phyloP scores from a whole-genome alignment of 2,113 vertebrate genomes.

The Rhinogobius similis region DNA sequence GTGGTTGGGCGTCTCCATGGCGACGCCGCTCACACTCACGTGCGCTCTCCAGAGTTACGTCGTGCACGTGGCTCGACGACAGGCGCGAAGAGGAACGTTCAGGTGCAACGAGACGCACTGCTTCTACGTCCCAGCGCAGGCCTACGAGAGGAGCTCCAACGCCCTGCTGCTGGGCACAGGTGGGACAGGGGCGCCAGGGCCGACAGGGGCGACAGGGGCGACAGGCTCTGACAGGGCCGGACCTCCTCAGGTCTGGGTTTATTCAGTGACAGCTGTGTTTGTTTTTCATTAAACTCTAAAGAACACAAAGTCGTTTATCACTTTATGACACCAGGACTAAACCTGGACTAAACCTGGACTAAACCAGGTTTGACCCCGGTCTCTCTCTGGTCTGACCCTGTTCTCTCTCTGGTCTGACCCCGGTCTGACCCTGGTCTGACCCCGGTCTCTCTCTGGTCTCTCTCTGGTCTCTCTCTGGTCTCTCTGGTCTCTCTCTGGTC shows the following conservation, averaged over 20 bases:
- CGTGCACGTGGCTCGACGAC: conserved; percentile 71
- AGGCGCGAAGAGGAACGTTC: conserved; percentile 77
- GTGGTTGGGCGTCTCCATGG: conserved; percentile 57
- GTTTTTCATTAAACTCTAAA: background rate
- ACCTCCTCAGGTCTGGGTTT: background rate
- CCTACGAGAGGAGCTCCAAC: conserved; percentile 76
- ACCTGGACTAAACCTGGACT: too few species aligned
- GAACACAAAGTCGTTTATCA: too few species aligned
- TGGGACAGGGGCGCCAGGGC: conserved; percentile 54
- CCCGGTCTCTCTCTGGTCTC: too few species aligned
- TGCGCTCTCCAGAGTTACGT: conserved; percentile 71
- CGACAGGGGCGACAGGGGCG: too few species aligned
- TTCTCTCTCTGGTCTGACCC: conserved; percentile 42
- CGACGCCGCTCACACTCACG: conserved; percentile 58
- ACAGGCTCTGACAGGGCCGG: too few species aligned
- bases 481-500: too few species aligned
- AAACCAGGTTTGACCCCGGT: too few species aligned
- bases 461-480: too few species aligned
- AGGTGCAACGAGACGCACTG: conserved; percentile 80
- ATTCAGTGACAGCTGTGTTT: background rate
- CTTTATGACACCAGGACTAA: too few species aligned
- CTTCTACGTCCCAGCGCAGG: conserved; percentile 76
- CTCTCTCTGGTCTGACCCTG: background rate
- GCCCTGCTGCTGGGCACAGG: conserved; percentile 73
- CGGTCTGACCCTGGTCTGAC: background rate